phyloP scores from a whole-genome alignment of 2,797 vertebrate species.

The Benthosema pterotum region DNA sequence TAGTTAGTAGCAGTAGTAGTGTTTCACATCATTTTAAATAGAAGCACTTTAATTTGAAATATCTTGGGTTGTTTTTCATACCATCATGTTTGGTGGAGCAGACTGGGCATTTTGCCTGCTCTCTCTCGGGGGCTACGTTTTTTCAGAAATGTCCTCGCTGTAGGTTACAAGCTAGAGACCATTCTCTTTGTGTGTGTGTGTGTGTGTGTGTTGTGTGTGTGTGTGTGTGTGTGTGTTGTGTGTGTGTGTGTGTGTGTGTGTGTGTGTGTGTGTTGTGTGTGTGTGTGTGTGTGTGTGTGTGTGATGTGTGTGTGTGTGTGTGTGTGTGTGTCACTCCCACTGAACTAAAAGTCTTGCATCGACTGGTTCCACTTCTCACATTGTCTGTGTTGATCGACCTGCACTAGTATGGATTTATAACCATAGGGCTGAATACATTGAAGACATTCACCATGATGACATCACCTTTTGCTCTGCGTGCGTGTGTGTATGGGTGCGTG shows the following conservation, averaged over 20 bases:
- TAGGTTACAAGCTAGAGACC: no score
- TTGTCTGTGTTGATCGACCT: constrained; percentile 33
- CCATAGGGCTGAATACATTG: constrained; percentile 20
- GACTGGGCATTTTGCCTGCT: no score
- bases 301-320: neutral
- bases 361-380: constrained; percentile 45
- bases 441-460: neutral
- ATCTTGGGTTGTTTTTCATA: no score
- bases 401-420: constrained; percentile 47
- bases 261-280: no score
- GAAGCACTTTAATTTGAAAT: no score
- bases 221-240: neutral
- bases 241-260: no score
- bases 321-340: constrained; percentile 21
- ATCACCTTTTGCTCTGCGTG: neutral
- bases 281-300: no score
- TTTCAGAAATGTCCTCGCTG: no score
- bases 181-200: constrained; percentile 19
- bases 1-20: no score
- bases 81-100: no score
- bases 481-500: neutral
- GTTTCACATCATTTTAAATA: no score
- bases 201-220: constrained; percentile 6
- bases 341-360: constrained; percentile 43
- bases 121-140: no score